phyloP scores from a whole-genome alignment of 2,888 invertebrate genomes.

The Criorhina ranunculi region DNA sequence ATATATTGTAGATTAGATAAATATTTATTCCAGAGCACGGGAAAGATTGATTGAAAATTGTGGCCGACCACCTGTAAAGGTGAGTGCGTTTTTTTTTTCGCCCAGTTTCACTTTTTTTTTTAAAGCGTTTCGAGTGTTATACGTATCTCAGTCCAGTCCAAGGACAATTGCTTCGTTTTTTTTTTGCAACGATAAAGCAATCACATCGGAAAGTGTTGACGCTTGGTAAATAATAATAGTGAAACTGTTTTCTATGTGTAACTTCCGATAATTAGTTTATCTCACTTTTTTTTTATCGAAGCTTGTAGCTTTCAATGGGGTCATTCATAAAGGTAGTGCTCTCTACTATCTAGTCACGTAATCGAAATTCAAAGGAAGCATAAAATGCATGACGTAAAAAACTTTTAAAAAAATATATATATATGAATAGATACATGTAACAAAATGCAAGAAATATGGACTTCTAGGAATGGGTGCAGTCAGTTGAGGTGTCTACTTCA shows the following conservation, averaged over 20 bases:
- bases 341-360: neutral
- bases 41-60: conserved; percentile 34
- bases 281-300: neutral
- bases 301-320: conserved; percentile 50
- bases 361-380: conserved; percentile 21
- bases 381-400: neutral
- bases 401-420: no score
- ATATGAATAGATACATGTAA: neutral
- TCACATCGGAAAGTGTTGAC: conserved; percentile 24
- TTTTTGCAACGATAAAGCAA: conserved; percentile 1
- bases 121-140: no score
- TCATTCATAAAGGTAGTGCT: conserved; percentile 32
- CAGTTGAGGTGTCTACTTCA: neutral
- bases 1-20: conserved; percentile 58
- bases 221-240: conserved; percentile 30
- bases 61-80: conserved; percentile 30
- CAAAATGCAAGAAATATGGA: no score
- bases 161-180: conserved; percentile 39
- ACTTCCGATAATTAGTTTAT: conserved; percentile 61
- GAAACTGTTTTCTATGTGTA: conserved; percentile 16
- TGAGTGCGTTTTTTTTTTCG: conserved; percentile 10
- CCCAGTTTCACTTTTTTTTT: conserved; percentile 13
- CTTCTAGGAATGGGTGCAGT: neutral
- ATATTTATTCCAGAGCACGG: conserved; percentile 11
- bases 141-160: conserved; percentile 7